These are phyloP conservation scores for Caenorhabditis sp. DNA, from an alignment of 2,888 invertebrate species.

Conservation along the genomic window DNA sequence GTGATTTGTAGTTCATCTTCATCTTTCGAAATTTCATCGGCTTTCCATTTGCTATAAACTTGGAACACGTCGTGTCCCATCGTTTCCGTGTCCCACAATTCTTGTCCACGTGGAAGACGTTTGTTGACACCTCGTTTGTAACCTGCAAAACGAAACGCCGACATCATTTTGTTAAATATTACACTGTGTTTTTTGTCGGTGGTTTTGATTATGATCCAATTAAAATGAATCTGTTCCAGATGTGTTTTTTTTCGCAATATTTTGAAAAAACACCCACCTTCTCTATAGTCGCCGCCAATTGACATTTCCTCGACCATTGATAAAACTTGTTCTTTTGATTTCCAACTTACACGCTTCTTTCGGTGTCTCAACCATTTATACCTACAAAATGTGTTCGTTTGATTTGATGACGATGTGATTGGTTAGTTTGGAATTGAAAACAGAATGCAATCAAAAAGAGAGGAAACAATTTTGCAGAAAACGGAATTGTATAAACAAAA, in stretches of 20 bases:
- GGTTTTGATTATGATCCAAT: neutral
- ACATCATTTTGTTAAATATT: neutral
- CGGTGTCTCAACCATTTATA: slow-evolving; percentile 54
- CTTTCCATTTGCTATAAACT: slow-evolving; percentile 66
- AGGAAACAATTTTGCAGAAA: no score
- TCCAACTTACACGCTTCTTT: slow-evolving; percentile 59
- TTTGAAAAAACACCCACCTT: slow-evolving; percentile 41
- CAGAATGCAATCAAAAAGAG: no score
- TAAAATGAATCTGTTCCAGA: neutral
- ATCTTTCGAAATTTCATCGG: slow-evolving; percentile 49
- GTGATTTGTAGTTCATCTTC: slow-evolving; percentile 45
- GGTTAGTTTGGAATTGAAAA: neutral
- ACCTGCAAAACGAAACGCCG: slow-evolving; percentile 32
- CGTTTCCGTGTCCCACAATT: slow-evolving; percentile 68
- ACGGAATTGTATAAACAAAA: slow-evolving; percentile 6
- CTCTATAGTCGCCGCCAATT: slow-evolving; percentile 64
- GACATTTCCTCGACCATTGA: slow-evolving; percentile 67
- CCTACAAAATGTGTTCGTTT: no score
- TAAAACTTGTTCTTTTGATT: slow-evolving; percentile 61
- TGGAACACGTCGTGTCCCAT: slow-evolving; percentile 69
- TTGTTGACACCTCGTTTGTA: slow-evolving; percentile 59
- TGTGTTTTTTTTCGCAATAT: neutral
- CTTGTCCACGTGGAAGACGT: slow-evolving; percentile 65
- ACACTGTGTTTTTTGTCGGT: neutral
- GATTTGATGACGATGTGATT: no score